Evolutionary conservation across 2,113 vertebrate genomes (phyloP).

Genomic region (Oxygymnocypris stewartii): DNA sequence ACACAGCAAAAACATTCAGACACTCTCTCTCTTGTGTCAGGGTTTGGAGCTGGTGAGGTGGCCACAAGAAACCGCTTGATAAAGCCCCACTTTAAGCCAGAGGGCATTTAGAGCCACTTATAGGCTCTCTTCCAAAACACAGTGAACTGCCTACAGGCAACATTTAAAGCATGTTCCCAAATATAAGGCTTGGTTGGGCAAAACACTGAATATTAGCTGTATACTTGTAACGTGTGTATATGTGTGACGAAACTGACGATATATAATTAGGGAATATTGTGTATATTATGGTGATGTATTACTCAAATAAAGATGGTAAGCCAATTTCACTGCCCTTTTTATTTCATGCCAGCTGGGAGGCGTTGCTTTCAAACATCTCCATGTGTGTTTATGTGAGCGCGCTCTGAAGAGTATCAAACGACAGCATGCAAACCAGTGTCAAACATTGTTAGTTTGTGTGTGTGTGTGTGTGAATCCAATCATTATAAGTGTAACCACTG

Average conservation of each 20-base stretch:
- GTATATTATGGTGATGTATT: background rate
- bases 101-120: conserved; percentile 47
- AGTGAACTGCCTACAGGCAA: background rate
- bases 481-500: too few relatives aligned
- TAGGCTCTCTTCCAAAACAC: background rate
- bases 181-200: background rate
- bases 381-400: background rate
- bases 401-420: background rate
- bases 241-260: background rate
- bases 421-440: background rate
- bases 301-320: background rate
- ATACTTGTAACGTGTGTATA: background rate
- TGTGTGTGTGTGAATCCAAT: too few relatives aligned
- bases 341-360: background rate
- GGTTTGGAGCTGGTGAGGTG: conserved; percentile 36
- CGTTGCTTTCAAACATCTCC: background rate
- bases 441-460: background rate
- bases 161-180: background rate
- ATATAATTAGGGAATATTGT: background rate
- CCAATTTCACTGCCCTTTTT: background rate
- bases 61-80: conserved; percentile 62
- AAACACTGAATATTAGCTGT: background rate
- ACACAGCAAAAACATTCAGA: conserved; percentile 11
- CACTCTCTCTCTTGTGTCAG: conserved; percentile 29
- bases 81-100: conserved; percentile 64